These are phyloP conservation scores for Clarias magur DNA, from an alignment of 2,113 vertebrate species.

Conservation along the genomic window DNA sequence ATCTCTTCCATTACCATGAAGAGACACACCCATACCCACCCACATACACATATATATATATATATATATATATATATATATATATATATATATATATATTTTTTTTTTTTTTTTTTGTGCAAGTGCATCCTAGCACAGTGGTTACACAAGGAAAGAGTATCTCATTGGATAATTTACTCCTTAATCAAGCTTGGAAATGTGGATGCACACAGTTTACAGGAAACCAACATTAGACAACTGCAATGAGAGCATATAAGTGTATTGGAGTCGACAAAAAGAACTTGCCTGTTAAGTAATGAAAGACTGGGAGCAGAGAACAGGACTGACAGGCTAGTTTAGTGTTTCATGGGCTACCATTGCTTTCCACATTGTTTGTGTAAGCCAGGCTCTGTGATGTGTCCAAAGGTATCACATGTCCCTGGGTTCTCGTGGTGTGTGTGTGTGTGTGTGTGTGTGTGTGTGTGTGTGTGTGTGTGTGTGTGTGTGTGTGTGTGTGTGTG, in stretches of 20 bases:
- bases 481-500: conserved; percentile 24
- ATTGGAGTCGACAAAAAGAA: conserved; percentile 13
- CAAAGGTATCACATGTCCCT: conserved; percentile 47
- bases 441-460: conserved; percentile 25
- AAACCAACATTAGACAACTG: conserved; percentile 16
- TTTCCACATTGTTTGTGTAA: conserved; percentile 53
- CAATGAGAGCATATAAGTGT: not conserved
- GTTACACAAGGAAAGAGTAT: conserved; percentile 40
- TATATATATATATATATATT: too few relatives aligned
- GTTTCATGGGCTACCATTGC: conserved; percentile 45
- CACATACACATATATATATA: not conserved
- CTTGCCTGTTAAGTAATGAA: conserved; percentile 43
- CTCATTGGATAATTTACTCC: conserved; percentile 22
- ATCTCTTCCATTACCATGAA: conserved; percentile 42
- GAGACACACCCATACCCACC: conserved; percentile 58
- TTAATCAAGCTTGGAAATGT: conserved; percentile 26
- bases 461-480: conserved; percentile 35
- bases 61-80: too few relatives aligned
- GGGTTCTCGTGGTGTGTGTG: conserved; percentile 25
- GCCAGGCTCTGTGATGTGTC: conserved; percentile 49
- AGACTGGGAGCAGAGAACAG: conserved; percentile 31
- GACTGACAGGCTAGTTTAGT: conserved; percentile 42
- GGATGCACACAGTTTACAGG: conserved; percentile 9
- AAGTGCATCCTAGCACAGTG: conserved; percentile 13
- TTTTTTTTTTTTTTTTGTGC: not conserved